Evolutionary conservation across 2,797 vertebrate genomes (phyloP).

Genomic region (Gastrophryne carolinensis): DNA sequence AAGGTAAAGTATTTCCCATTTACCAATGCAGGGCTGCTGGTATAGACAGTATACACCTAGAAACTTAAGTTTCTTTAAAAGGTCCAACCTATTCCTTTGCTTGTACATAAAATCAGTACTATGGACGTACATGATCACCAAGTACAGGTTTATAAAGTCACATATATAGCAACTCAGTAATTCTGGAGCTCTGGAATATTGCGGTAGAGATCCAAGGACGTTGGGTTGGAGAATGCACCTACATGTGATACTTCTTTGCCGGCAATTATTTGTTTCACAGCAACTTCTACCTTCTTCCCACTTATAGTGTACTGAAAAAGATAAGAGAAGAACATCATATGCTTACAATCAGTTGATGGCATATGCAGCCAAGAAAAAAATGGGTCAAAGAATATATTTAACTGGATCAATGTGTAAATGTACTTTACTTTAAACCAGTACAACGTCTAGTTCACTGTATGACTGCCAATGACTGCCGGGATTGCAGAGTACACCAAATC

Average conservation of each 20-base stretch:
- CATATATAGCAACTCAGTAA: slow-evolving; percentile 70
- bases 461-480: too few species aligned
- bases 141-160: slow-evolving; percentile 29
- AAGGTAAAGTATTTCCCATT: not conserved
- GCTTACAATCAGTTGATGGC: too few species aligned
- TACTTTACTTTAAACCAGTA: too few species aligned
- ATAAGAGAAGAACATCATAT: slow-evolving; percentile 20
- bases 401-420: too few species aligned
- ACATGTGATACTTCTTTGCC: slow-evolving; percentile 83
- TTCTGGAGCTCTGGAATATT: slow-evolving; percentile 89
- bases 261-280: slow-evolving; percentile 90
- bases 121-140: not conserved
- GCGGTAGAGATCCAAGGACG: slow-evolving; percentile 86
- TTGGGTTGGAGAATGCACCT: slow-evolving; percentile 90
- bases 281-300: slow-evolving; percentile 96
- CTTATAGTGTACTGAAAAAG: slow-evolving; percentile 88
- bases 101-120: not conserved
- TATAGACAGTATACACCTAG: not conserved
- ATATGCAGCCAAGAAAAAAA: too few species aligned
- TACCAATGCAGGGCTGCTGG: not conserved
- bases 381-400: too few species aligned
- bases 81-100: slow-evolving; percentile 51
- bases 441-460: too few species aligned
- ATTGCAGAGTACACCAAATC: too few species aligned
- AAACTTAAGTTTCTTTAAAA: slow-evolving; percentile 38